A percentile compares a stretch with the other conserved stretches of the same genome.
Conservation (phyloP, 2,113 vertebrate genomes). For the Pseudolaguvia tuberculata region DNA sequence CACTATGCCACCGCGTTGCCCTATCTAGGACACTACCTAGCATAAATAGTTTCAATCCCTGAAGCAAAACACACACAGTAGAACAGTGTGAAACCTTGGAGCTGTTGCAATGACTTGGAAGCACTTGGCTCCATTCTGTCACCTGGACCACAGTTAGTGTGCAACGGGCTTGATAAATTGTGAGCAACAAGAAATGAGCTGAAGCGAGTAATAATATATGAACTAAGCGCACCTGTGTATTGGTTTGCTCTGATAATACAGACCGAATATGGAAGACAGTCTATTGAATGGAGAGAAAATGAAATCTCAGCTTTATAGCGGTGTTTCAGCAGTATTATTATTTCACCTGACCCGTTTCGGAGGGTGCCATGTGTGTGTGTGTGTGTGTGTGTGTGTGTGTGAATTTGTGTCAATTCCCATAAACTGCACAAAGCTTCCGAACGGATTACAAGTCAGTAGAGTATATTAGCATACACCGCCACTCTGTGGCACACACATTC, state of each 20-base stretch:
- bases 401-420: slow-evolving; percentile 41
- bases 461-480: slow-evolving; percentile 28
- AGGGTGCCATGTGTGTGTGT: slow-evolving; percentile 34
- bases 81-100: no score
- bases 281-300: slow-evolving; percentile 5
- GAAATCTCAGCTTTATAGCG: background rate
- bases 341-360: slow-evolving; percentile 41
- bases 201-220: background rate
- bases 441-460: slow-evolving; percentile 44
- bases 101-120: no score
- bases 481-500: slow-evolving; percentile 40
- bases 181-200: background rate
- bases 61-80: no score
- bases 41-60: no score
- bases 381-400: no score
- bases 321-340: slow-evolving; percentile 32
- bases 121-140: background rate
- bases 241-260: no score
- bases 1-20: no score
- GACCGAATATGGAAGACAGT: no score
- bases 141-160: background rate
- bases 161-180: background rate
- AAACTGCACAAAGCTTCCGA: slow-evolving; percentile 25
- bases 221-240: background rate
- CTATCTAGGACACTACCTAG: no score